Percentiles rank a stretch among this genome's conserved stretches.
These are phyloP conservation scores for Lymantria monacha DNA, from an alignment of 2,888 invertebrate genomes.

Conservation along the genomic window DNA sequence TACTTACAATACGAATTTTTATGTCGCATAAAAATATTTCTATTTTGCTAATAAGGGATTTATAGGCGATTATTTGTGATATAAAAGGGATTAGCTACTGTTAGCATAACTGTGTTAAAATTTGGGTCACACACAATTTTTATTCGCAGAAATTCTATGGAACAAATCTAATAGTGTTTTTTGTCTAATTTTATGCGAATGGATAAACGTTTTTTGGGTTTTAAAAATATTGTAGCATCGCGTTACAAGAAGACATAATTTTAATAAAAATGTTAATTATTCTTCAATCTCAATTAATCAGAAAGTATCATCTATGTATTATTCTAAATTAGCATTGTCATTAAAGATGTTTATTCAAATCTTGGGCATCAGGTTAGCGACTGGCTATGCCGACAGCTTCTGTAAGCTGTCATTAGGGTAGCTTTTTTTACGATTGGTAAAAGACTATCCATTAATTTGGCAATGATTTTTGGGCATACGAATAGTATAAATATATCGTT, in stretches of 20 bases:
- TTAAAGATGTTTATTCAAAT: too few species aligned
- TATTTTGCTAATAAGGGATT: slow-evolving; percentile 65
- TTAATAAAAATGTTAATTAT: too few species aligned
- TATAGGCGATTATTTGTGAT: slow-evolving; percentile 60
- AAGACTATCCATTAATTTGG: too few species aligned
- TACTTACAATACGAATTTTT: slow-evolving; percentile 64
- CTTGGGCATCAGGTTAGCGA: too few species aligned
- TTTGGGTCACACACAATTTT: slow-evolving; percentile 34
- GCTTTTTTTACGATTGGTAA: not conserved
- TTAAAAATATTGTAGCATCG: not conserved
- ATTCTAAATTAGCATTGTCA: too few species aligned
- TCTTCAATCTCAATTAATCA: too few species aligned
- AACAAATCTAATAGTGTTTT: slow-evolving; percentile 27
- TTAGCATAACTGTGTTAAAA: slow-evolving; percentile 54
- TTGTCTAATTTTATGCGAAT: slow-evolving; percentile 18
- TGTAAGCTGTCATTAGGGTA: not conserved
- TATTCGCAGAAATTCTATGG: slow-evolving; percentile 12
- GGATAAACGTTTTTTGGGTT: slow-evolving; percentile 8
- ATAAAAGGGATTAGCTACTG: slow-evolving; percentile 67
- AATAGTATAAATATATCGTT: too few species aligned
- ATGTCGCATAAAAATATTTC: slow-evolving; percentile 54
- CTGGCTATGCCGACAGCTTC: too few species aligned
- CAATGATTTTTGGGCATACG: too few species aligned
- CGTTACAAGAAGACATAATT: too few species aligned
- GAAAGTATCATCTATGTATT: too few species aligned